These are phyloP conservation scores for Cyanoderma ruficeps DNA, from an alignment of 2,113 vertebrate genomes.

Conservation along the genomic window DNA sequence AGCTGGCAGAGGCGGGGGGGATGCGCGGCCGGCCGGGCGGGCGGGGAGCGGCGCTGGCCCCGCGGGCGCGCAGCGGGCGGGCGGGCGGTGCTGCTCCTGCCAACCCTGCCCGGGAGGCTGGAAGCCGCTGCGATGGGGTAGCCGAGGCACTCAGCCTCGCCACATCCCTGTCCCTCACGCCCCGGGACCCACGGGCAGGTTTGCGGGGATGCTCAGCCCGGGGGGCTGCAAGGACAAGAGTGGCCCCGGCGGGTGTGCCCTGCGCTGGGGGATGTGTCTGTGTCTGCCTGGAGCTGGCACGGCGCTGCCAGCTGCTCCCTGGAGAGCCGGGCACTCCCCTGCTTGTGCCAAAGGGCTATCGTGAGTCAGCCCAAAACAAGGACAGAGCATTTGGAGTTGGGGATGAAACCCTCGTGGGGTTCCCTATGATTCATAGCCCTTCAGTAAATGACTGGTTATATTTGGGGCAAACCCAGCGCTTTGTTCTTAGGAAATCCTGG, in stretches of 20 bases:
- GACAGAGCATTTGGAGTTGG: accelerated
- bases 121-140: background rate
- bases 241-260: background rate
- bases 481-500: background rate
- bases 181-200: background rate
- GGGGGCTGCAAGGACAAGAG: background rate
- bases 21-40: background rate
- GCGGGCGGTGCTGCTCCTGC: background rate
- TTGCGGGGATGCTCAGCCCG: background rate
- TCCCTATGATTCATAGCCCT: background rate
- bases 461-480: background rate
- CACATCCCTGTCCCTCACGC: accelerated
- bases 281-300: background rate
- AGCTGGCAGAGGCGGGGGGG: background rate
- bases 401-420: background rate
- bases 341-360: background rate
- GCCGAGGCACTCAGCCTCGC: background rate
- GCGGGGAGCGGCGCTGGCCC: background rate
- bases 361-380: background rate
- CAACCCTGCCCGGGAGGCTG: background rate
- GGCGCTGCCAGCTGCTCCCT: background rate
- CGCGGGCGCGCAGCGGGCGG: background rate
- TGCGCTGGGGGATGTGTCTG: background rate
- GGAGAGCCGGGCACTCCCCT: background rate
- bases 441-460: background rate